A percentile compares a stretch with the other conserved stretches of the same genome.
phyloP scores from a whole-genome alignment of 1,140 invertebrate species.

The Pantala flavescens region DNA sequence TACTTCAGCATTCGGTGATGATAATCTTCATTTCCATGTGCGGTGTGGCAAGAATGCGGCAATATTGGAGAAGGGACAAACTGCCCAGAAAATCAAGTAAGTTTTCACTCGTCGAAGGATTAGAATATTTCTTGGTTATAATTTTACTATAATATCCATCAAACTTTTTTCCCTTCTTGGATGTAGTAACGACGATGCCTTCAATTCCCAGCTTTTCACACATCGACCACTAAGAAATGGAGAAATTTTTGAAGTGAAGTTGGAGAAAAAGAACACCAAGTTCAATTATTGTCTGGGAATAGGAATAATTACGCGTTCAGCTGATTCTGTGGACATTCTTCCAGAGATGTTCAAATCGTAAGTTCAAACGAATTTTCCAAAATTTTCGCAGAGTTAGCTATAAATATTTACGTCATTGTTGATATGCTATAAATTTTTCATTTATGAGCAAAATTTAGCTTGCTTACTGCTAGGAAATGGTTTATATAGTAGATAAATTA shows the following conservation, averaged over 20 bases:
- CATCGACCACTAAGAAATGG: neutral
- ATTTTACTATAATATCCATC: neutral
- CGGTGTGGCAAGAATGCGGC: neutral
- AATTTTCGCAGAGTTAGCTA: too few species aligned
- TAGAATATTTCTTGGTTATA: neutral
- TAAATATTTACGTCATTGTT: too few species aligned
- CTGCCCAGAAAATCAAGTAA: neutral
- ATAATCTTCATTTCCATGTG: too few species aligned
- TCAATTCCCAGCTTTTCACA: neutral
- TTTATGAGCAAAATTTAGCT: too few species aligned
- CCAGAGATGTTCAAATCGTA: too few species aligned
- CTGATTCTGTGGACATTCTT: neutral
- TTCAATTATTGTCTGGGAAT: neutral
- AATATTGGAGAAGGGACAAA: neutral
- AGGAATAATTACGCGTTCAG: neutral
- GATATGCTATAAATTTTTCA: too few species aligned
- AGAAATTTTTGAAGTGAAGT: neutral
- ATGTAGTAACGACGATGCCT: neutral
- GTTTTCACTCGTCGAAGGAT: neutral
- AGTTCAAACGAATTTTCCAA: too few species aligned
- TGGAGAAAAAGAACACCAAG: neutral
- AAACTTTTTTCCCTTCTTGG: neutral
- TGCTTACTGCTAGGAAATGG: too few species aligned
- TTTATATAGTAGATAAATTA: too few species aligned
- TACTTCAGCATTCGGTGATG: too few species aligned